phyloP scores from a whole-genome alignment of 1,140 invertebrate genomes.

The Scaptomyza montana region DNA sequence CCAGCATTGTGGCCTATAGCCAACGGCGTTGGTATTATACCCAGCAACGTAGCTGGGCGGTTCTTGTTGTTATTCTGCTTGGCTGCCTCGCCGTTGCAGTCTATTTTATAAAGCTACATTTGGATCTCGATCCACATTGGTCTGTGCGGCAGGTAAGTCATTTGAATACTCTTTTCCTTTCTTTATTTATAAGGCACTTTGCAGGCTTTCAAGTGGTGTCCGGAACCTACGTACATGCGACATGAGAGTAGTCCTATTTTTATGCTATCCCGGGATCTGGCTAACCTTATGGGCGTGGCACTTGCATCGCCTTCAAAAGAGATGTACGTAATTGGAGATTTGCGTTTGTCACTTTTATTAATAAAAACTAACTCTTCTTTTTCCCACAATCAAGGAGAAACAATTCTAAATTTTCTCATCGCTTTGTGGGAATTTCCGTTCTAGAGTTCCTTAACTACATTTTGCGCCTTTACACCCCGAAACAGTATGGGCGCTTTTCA shows the following conservation, averaged over 20 bases:
- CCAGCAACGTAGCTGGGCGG: not conserved
- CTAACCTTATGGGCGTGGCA: conserved; percentile 68
- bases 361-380: not conserved
- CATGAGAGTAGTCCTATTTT: conserved; percentile 73
- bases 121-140: conserved; percentile 72
- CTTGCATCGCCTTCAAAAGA: conserved; percentile 54
- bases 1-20: conserved; percentile 30
- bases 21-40: conserved; percentile 23
- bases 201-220: conserved; percentile 79
- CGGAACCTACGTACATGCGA: conserved; percentile 64
- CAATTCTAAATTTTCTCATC: conserved; percentile 14
- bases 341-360: not conserved
- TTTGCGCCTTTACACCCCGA: conserved; percentile 50
- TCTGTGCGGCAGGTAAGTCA: conserved; percentile 69
- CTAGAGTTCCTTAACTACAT: conserved; percentile 53
- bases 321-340: conserved; percentile 37
- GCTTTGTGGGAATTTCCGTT: conserved; percentile 36
- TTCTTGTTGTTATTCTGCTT: conserved; percentile 33
- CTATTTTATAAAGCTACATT: conserved; percentile 61
- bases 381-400: not conserved
- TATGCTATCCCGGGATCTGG: conserved; percentile 63
- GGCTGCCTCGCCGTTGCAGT: conserved; percentile 42
- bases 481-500: conserved; percentile 56
- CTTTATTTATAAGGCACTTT: not conserved
- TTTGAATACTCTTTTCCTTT: not conserved